Base-by-base conservation (phyloP, 2,113 vertebrate genomes). In the Plectropomus leopardus region DNA sequence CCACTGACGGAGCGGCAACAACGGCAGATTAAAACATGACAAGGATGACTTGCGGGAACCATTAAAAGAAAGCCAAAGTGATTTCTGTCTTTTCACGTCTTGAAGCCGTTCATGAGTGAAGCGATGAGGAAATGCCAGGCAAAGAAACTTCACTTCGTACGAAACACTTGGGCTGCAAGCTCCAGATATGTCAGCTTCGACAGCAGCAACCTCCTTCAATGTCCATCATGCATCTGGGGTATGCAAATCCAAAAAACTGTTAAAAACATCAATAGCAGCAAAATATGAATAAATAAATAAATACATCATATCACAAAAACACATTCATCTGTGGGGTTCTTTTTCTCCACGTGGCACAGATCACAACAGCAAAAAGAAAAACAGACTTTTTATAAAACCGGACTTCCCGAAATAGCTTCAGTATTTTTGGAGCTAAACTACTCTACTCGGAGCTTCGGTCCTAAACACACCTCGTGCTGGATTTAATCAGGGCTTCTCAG, bases 201-300 rank as follows among this genome's bases (percentile, higher is more conserved):
- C 76, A 48, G 51, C 69, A 36, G 54, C 23, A 36, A 28, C 50
- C 51, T 13, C 69, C 5, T 55, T 50, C 57, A 30, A 74, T 63
- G 72, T 78, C 89, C 87, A 67, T 88, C 87, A 90, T 92, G 91
- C 92, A 82, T 71, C 84, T 74, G 57, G 67, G 74, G 50, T 69
- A 74, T 77, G 76, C 83, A 82, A 88, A 90, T 86, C 55, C 75
- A 74, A 74, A 73, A 75, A 69, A 63, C 19, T 4, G 32, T 81
- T 40, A 28, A 85, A 89, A 88, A 85, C 82, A 89, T 72, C 73
- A 90, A 90, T 70, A 86, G 80, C 89, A 88, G 82, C 86, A 72
- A 85, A 90, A 83, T 77, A 78, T 78, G 54, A 80, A 85, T 88
- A 80, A 87, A 90, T 90, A 73, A 83, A 87, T 88, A 84, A 87